Conservation (phyloP, 2,113 vertebrate species). For the Lipophrys pholis region DNA sequence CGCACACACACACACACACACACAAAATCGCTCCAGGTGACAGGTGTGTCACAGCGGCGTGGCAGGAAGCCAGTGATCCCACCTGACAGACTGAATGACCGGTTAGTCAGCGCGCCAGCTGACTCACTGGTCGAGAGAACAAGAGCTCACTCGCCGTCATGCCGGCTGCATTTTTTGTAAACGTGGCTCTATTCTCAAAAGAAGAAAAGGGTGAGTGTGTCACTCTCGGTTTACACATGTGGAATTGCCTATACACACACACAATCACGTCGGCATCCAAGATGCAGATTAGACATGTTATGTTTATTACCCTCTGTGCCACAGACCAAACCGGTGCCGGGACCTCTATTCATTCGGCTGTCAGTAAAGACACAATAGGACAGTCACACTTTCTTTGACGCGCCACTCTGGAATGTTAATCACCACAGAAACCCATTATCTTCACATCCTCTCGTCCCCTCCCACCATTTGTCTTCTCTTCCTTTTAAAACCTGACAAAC, state of each 20-base stretch:
- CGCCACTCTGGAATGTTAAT: constrained; percentile 71
- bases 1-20: constrained; percentile 3
- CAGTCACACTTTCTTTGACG: constrained; percentile 63
- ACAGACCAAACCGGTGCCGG: constrained; percentile 37
- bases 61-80: constrained; percentile 42
- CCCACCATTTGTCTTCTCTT: constrained; percentile 64
- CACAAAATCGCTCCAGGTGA: constrained; percentile 45
- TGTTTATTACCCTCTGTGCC: constrained; percentile 60
- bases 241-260: constrained; percentile 32
- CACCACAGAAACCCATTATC: constrained; percentile 75
- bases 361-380: constrained; percentile 68
- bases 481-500: constrained; percentile 76
- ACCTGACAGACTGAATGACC: constrained; percentile 53
- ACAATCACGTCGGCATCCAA: constrained; percentile 5
- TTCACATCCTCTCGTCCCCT: constrained; percentile 64
- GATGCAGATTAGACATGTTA: constrained; percentile 57
- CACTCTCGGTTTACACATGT: constrained; percentile 31
- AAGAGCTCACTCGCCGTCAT: constrained; percentile 26
- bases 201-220: constrained; percentile 40
- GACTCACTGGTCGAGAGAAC: constrained; percentile 53
- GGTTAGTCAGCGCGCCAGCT: constrained; percentile 57
- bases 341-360: constrained; percentile 61
- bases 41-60: constrained; percentile 58
- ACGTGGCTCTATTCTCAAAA: constrained; percentile 23
- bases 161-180: constrained; percentile 29